Evolutionary conservation across 2,888 invertebrate genomes (phyloP).

Genomic region (Cremastinae sp.): DNA sequence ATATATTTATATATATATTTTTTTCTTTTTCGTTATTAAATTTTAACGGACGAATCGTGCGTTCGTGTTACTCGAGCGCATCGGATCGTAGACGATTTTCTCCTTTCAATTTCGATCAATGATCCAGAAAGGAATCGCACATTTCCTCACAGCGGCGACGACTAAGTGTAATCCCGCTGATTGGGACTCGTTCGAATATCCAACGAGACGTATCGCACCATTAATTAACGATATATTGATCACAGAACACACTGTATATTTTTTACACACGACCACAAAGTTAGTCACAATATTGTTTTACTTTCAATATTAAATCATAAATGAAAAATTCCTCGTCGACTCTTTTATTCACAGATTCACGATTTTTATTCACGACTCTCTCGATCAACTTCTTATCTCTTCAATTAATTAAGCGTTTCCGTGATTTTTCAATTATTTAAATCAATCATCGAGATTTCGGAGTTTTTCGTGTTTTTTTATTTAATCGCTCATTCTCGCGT

Average conservation of each 20-base stretch:
- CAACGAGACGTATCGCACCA: constrained; percentile 63
- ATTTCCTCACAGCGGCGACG: constrained; percentile 6
- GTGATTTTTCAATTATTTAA: no score
- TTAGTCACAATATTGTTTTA: not conserved
- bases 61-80: constrained; percentile 22
- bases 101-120: constrained; percentile 18
- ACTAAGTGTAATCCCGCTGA: constrained; percentile 66
- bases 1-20: not conserved
- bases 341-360: not conserved
- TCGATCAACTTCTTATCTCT: no score
- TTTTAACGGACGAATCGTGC: no score
- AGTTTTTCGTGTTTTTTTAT: no score
- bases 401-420: no score
- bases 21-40: not conserved
- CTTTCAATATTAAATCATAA: not conserved
- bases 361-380: no score
- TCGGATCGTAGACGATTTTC: not conserved
- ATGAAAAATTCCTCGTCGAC: no score
- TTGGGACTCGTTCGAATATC: constrained; percentile 62
- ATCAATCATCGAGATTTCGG: no score
- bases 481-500: no score
- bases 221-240: constrained; percentile 51
- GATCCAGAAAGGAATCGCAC: not conserved
- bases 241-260: constrained; percentile 52
- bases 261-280: constrained; percentile 9